phyloP scores from a whole-genome alignment of 2,113 vertebrate genomes.

The crab-eating macaque (Macaca fascicularis) region DNA sequence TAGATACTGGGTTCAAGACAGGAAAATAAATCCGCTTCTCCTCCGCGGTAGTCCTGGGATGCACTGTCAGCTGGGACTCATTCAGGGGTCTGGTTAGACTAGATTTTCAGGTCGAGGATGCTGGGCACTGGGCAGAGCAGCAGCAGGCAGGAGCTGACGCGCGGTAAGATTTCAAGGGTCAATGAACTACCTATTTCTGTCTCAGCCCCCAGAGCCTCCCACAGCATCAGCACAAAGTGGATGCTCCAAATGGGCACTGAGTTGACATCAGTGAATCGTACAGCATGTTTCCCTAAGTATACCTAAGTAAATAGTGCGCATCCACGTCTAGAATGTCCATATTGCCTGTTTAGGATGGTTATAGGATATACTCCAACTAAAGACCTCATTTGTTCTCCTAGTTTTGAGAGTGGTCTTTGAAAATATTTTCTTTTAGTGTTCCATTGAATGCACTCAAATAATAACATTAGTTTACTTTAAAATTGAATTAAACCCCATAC shows the following conservation, averaged over 20 bases:
- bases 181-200: not conserved
- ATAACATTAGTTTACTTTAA: not conserved
- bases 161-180: not conserved
- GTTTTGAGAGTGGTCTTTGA: not conserved
- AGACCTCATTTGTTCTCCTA: not conserved
- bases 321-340: not conserved
- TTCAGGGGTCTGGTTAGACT: not conserved
- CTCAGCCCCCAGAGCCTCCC: not conserved
- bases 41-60: not conserved
- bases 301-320: not conserved
- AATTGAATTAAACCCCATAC: not conserved
- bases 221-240: not conserved
- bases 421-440: slow-evolving; percentile 16
- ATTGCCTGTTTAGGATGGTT: not conserved
- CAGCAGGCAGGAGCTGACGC: not conserved
- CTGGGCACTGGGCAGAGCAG: not conserved
- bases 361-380: not conserved
- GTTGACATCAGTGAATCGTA: not conserved
- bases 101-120: not conserved
- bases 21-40: not conserved
- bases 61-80: not conserved
- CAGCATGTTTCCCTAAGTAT: not conserved
- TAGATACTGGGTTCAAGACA: not conserved
- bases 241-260: not conserved
- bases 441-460: not conserved